Base-by-base conservation (phyloP, 2,113 vertebrate species). In the Theristicus caerulescens region DNA sequence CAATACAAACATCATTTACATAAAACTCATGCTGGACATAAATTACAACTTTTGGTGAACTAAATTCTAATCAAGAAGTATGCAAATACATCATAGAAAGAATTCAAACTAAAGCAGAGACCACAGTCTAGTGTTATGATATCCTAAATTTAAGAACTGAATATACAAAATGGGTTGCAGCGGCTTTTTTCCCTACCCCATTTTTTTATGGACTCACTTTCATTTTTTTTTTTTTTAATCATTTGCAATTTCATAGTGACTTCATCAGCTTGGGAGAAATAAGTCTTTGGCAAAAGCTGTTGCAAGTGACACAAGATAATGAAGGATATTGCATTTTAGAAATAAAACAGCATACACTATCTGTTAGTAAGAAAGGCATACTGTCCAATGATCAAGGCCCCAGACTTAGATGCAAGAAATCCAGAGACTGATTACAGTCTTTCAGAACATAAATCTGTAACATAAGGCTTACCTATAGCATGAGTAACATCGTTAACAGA, bases 111-210 rank as follows among this genome's bases (percentile, higher is more conserved):
- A 59, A 80, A 83, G 25, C 17, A 73, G 36, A 74, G 7, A 46
- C 13, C 14, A 61, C 1, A 51, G 13, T 15, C 12, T 58, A 82
- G 16, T 36, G 31, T 46, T 51, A 52, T 1, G 1, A n/a, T 2
- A 55, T 32, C 10, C 18, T 69, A 59, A 84, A 74, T 82, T 71
- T 83, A 79, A 80, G 32, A 91, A 88, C 1, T 34, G 19, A 71
- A 42, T 44, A 31, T 21, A 61, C 7, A 64, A 42, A 54, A 71
- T 38, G 10, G 5, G 9, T 69, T 90, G 15, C 26, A 59, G 17
- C 7, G 1, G 1, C 5, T 22, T 57, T 49, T 42, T 22, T 18
- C 22, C 62, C 18, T 24, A 40, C 13, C 3, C 3, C 4, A 5
- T 42, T 83, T 92, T 51, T 72, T 90, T 76, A 38, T 61, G 51